Conservation (phyloP, 2,797 vertebrate genomes). For the Coracias cyanogaster region DNA sequence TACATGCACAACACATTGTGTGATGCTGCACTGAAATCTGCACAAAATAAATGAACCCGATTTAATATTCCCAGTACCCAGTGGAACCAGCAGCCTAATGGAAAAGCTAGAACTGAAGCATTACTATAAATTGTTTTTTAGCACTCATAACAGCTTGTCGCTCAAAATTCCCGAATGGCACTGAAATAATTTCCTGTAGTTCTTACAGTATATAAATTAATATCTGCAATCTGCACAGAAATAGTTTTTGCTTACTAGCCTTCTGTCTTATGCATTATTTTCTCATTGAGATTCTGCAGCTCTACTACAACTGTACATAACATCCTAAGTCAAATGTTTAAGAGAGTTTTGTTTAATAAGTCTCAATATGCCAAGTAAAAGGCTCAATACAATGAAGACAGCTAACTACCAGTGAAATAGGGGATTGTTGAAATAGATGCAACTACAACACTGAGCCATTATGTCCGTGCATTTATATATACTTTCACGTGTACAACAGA, state of each 20-base stretch:
- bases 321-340: slow-evolving; percentile 30
- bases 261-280: slow-evolving; percentile 31
- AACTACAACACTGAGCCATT: neutral
- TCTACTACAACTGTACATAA: slow-evolving; percentile 16
- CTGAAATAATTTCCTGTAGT: slow-evolving; percentile 59
- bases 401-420: slow-evolving; percentile 37
- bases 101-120: slow-evolving; percentile 38
- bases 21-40: slow-evolving; percentile 3
- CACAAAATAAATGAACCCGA: slow-evolving; percentile 40
- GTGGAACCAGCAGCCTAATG: slow-evolving; percentile 38
- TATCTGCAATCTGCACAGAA: slow-evolving; percentile 28
- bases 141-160: slow-evolving; percentile 24
- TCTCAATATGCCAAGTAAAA: slow-evolving; percentile 13
- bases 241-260: neutral
- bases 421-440: neutral
- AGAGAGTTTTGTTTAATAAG: slow-evolving; percentile 49
- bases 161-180: slow-evolving; percentile 52
- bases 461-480: neutral
- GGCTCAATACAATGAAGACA: slow-evolving; percentile 35
- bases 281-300: neutral
- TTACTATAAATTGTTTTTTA: slow-evolving; percentile 60
- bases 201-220: slow-evolving; percentile 58
- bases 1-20: neutral
- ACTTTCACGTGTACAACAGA: neutral
- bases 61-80: slow-evolving; percentile 31